Percentiles rank a stretch among this genome's conserved stretches.
phyloP scores from a whole-genome alignment of 2,797 vertebrate genomes.

The Pelodytes ibericus region DNA sequence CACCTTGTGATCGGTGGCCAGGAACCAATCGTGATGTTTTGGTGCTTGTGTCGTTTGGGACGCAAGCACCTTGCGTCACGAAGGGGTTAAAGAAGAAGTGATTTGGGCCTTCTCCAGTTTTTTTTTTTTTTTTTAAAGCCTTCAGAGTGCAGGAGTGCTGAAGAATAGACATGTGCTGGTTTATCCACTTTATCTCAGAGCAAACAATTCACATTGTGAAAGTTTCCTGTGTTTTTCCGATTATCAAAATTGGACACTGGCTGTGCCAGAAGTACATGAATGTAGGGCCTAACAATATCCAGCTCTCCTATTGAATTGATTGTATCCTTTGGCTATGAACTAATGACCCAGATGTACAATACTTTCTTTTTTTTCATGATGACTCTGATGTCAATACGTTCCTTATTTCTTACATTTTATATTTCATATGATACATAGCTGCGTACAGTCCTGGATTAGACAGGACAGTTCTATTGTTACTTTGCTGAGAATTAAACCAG shows the following conservation, averaged over 20 bases:
- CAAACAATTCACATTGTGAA: slow-evolving; percentile 61
- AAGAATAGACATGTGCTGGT: slow-evolving; percentile 33
- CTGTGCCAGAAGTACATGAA: slow-evolving; percentile 57
- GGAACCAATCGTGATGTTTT: no score
- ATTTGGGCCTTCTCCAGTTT: no score
- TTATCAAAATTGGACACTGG: slow-evolving; percentile 37
- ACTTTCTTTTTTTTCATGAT: background rate
- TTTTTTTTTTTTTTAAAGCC: no score
- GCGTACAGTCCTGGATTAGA: no score
- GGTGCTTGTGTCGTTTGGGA: no score
- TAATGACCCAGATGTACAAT: slow-evolving; percentile 35
- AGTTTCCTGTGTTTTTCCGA: slow-evolving; percentile 63
- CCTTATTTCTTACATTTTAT: slow-evolving; percentile 35
- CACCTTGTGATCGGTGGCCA: no score
- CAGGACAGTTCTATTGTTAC: no score
- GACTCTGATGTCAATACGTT: background rate
- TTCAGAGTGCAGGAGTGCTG: no score
- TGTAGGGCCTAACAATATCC: slow-evolving; percentile 54
- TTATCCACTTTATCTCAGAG: slow-evolving; percentile 55
- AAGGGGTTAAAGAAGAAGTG: no score
- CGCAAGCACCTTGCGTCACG: no score
- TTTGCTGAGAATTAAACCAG: no score
- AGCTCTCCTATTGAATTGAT: slow-evolving; percentile 49
- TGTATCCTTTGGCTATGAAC: slow-evolving; percentile 57
- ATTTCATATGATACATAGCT: no score